Base-by-base conservation (phyloP, 2,797 vertebrate genomes). In the Urosaurus nigricauda region DNA sequence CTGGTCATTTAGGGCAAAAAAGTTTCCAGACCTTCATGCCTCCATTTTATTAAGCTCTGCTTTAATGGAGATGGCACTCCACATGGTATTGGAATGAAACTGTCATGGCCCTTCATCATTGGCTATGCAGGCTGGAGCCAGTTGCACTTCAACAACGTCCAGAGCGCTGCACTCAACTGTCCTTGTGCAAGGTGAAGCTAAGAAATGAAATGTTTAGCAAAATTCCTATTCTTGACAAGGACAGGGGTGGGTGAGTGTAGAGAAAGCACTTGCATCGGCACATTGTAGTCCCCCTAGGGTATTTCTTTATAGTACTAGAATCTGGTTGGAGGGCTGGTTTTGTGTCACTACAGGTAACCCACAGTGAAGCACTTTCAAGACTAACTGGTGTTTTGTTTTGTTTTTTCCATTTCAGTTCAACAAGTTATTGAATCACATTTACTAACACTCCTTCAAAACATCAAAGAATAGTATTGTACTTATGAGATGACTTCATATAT, bases 381-480 rank as follows among this genome's bases (percentile, higher is more conserved):
- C 7, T 88, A 93, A 93, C 11, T 5, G 53, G 93, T 26, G 70
- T 85, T n/a, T n/a, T n/a, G n/a, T n/a, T 71, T 85, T 79, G 47
- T 95, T 13, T 40, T 24, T 11, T 17, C 83, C 93, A n/a, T 87
- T 96, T 91, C 89, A 99, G 99, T 99, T 96, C 99, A 99, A 97
- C 99, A 99, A 97, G 99, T 98, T 93, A 99, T 99, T 95, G 99
- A 99, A 93, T 98, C 98, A 51, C 99, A 99, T 94, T 96, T 99
- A 90, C 93, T 99, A 94, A 98, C 98, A 95, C 96, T 99, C 58
- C 98, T 99, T 93, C 98, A 99, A 93, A 99, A 97, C 86, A 98
- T 99, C 96, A 98, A 98, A 96, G 98, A 99, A 92, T 99, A 97
- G 24, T 35, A 68, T 82, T 17, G 8, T 79, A n/a, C 53, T 17